A percentile compares a stretch with the other conserved stretches of the same genome.
These are phyloP conservation scores for Pogonomyrmex californicus DNA, from an alignment of 1,140 invertebrate genomes.

Conservation along the genomic window DNA sequence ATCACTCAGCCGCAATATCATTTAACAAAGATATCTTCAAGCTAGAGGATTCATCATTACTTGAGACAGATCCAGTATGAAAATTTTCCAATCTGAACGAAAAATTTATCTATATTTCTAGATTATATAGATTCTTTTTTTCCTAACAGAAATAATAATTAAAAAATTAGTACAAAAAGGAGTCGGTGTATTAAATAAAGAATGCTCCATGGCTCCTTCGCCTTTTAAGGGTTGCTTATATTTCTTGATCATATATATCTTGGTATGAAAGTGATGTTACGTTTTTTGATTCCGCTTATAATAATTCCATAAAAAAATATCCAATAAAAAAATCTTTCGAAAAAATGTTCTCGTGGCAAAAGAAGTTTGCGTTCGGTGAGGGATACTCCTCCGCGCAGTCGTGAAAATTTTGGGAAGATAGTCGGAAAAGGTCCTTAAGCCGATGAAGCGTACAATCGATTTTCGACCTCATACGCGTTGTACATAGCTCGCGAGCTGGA, in stretches of 20 bases:
- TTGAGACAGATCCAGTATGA: neutral
- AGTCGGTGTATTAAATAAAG: neutral
- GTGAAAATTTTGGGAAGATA: neutral
- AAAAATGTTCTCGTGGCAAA: neutral
- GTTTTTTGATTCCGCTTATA: too few relatives aligned
- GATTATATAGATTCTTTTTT: neutral
- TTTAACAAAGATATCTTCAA: neutral
- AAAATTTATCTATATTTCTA: neutral
- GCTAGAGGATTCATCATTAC: neutral
- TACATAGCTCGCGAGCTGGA: conserved; percentile 39
- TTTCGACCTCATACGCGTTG: conserved; percentile 29
- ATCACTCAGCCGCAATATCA: neutral
- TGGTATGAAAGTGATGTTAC: neutral
- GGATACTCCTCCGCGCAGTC: too few relatives aligned
- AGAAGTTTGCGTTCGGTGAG: neutral
- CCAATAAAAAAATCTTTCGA: neutral
- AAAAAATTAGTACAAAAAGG: neutral
- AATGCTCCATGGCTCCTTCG: neutral
- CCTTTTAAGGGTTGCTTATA: neutral
- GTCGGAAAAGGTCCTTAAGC: neutral
- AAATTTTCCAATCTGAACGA: neutral
- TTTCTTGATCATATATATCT: neutral
- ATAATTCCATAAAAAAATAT: too few relatives aligned
- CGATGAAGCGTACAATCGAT: conserved; percentile 57
- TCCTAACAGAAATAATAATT: neutral